Conservation (phyloP, 2,797 vertebrate genomes). For the Xenentodon cancila region DNA sequence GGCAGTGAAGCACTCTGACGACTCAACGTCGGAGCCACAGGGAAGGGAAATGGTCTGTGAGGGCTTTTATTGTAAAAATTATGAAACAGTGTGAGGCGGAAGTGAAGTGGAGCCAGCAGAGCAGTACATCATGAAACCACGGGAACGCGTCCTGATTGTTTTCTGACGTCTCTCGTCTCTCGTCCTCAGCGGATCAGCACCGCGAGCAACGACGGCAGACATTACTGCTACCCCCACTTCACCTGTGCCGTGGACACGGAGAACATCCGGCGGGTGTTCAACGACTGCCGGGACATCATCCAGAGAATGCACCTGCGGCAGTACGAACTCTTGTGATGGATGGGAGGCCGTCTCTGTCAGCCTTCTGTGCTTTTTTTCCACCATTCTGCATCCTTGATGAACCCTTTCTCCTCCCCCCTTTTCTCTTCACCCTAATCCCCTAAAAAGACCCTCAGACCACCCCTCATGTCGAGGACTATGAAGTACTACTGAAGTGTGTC, state of each 20-base stretch:
- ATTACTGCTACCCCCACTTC: conserved; percentile 99
- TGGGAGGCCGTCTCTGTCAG: conserved; percentile 79
- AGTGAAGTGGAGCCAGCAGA: background rate
- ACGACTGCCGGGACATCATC: conserved; percentile 98
- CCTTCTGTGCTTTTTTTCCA: conserved; percentile 83
- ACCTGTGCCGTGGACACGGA: conserved; percentile 98
- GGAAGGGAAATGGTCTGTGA: background rate
- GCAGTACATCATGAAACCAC: background rate
- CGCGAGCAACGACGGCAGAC: conserved; percentile 93
- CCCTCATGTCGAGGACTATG: conserved; percentile 81
- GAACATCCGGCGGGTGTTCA: conserved; percentile 98
- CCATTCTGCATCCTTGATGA: conserved; percentile 78
- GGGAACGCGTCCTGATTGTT: too few relatives aligned
- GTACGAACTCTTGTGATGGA: conserved; percentile 99
- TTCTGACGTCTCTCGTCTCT: background rate
- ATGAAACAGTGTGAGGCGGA: background rate
- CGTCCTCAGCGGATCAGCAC: conserved; percentile 94
- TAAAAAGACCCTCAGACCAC: conserved; percentile 58
- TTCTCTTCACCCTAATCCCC: conserved; percentile 22
- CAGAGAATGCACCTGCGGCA: conserved; percentile 99
- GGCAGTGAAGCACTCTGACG: too few relatives aligned
- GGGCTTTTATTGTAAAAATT: background rate
- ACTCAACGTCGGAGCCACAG: background rate
- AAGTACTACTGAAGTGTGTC: conserved; percentile 88
- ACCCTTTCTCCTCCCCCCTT: conserved; percentile 54